Base-by-base conservation (phyloP, 2,113 vertebrate species). In the Proterorhinus semilunaris region DNA sequence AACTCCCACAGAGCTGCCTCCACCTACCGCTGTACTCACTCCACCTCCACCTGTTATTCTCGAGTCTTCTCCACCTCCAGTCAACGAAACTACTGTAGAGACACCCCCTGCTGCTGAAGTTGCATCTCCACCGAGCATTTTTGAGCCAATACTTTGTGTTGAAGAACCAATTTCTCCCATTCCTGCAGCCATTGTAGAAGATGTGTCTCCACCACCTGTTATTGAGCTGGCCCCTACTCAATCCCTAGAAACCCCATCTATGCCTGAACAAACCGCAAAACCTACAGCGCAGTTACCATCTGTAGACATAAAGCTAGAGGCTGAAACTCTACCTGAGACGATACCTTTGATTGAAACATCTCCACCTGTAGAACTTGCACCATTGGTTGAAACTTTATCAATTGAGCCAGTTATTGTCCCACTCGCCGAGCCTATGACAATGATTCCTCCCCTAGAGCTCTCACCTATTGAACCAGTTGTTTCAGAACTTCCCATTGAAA, bases 51-150 rank as follows among this genome's bases (percentile, higher is more conserved):
- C 36, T 9, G 15, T 45, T n/a, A 43, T 16, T 45, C 2, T 36
- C 27, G 57, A 59, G 43, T 59, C 57, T 43, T 36, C 27, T 44
- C 52, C 68, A 16, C 52, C 69, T 47, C 27, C 65, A 66, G 55
- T 17, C 8, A 50, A 50, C 8, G 71, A 72, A 44, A 47, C 83
- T 59, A 55, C 67, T 67, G 66, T 80, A 68, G 58, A 61, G 42
- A 12, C 36, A n/a, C 12, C 36, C 27, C 36, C 55, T 13, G 15
- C 58, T 61, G 36, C 58, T n/a, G 58, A 61, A 42, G 42, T 44
- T 44, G 27, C 36, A 59, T 43, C 57, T 12, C 57, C 57, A 8
- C 57, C 36, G 8, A 43, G 27, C 36, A 42, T 59, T 42, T 8
- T 11, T 15, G 57, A 59, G 12, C 27, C 55, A 59, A 8, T 42